Base-by-base conservation (phyloP, 2,888 invertebrate species). In the Acrocera orbiculus region DNA sequence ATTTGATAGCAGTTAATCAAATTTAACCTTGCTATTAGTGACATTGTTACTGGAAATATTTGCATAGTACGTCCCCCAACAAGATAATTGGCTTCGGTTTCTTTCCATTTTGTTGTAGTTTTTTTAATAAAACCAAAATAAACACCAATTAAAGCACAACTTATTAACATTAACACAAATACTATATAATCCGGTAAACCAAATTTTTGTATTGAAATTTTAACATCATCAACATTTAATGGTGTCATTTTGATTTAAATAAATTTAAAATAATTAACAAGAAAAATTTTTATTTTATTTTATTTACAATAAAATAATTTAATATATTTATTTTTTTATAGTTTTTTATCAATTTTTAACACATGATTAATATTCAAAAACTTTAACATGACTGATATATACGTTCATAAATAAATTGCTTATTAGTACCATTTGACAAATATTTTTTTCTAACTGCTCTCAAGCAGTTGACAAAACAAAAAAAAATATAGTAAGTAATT, bases 81-180 rank as follows among this genome's bases (percentile, higher is more conserved):
- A 32, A 79, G 56, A 50, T 77, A 77, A 31, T 68, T 68, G 43
- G 66, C 66, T 27, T 69, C 63, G 19, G 56, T 56, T 19, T 57
- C 53, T 8, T 65, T 57, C 27, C 46, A 43, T 16, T 41, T 37
- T 34, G 49, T 49, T 5, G 48, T 44, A 27, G 44, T 42, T 39
- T 72, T 71, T 51, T 75, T 73, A 52, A 74, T 65, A 42, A 80
- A 73, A 2, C 81, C 85, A 60, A 79, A 86, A 52, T 80, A 82
- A n/a, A 86, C 57, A 1, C 87, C 87, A 28, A 87, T 76, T 9
- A 67, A 60, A 1, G 82, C 74, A 56, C 83, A 86, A 23, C 77
- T 64, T 10, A 71, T 61, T 45, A 87, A 58, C 82, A 85, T 83
- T 2, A 69, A 49, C 36, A 70, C 66, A 54, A 86, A 86, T 43